Evolutionary conservation across 2,113 vertebrate genomes (phyloP).

Genomic region (Cyprinus carpio): DNA sequence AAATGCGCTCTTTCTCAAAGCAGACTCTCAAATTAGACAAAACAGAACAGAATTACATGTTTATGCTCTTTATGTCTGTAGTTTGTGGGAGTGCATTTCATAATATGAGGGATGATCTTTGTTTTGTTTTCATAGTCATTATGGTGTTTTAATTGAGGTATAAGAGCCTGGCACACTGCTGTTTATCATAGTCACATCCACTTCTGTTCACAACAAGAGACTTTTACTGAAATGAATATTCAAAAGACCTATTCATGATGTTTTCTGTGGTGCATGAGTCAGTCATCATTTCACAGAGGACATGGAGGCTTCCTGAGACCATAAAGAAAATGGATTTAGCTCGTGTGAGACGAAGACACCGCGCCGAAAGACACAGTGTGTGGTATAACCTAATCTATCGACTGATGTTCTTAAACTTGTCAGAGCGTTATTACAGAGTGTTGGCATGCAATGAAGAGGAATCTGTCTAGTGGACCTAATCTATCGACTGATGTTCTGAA

Average conservation of each 20-base stretch:
- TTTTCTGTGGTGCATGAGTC: neutral
- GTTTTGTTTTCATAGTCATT: neutral
- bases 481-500: conserved; percentile 54
- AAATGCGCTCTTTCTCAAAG: neutral
- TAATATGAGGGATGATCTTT: neutral
- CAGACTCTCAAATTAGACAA: neutral
- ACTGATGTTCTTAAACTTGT: no score
- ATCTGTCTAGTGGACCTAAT: conserved; percentile 25
- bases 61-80: neutral
- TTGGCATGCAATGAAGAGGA: neutral
- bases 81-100: neutral
- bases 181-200: neutral
- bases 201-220: neutral
- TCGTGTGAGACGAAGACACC: neutral
- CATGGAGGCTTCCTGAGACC: neutral
- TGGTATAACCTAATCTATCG: no score
- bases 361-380: neutral
- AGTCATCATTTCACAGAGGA: neutral
- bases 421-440: neutral
- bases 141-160: neutral
- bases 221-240: neutral
- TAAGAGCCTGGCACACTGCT: neutral
- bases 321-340: conserved; percentile 7
- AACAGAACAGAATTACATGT: neutral
- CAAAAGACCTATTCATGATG: neutral